Percentiles rank a stretch among this genome's conserved stretches.
Conservation (phyloP, 2,113 vertebrate species). For the Centropristis striata region DNA sequence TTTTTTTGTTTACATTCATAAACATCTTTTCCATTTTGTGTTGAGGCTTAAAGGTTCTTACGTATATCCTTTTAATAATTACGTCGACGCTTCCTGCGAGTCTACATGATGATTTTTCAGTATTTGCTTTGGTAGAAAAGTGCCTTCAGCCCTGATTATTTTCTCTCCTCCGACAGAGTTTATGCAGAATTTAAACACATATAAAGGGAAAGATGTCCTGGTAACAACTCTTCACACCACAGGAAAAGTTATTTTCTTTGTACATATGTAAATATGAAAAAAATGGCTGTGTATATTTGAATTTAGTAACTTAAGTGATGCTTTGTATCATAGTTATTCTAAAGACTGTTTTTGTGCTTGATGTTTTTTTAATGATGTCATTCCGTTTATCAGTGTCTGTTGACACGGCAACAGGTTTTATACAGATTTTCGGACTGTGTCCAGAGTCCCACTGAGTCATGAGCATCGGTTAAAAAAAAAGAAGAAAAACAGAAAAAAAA, state of each 20-base stretch:
- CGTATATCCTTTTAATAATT: constrained; percentile 25
- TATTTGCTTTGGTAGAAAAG: constrained; percentile 88
- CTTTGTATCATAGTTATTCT: constrained; percentile 82
- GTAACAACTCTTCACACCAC: constrained; percentile 48
- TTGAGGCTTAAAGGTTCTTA: constrained; percentile 24
- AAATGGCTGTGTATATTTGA: constrained; percentile 98
- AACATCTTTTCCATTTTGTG: constrained; percentile 51
- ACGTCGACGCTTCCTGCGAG: constrained; percentile 55
- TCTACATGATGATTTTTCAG: constrained; percentile 72
- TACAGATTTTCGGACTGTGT: constrained; percentile 74
- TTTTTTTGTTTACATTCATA: constrained; percentile 71
- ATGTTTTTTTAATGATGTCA: constrained; percentile 84
- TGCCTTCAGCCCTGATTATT: constrained; percentile 89
- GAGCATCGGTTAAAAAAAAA: constrained; percentile 70
- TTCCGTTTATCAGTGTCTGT: constrained; percentile 88
- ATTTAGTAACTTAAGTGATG: constrained; percentile 94
- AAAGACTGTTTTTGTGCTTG: constrained; percentile 59
- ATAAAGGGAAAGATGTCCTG: constrained; percentile 72
- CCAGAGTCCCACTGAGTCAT: constrained; percentile 53
- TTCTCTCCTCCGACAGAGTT: constrained; percentile 30
- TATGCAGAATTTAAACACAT: constrained; percentile 64
- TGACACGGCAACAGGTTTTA: constrained; percentile 77
- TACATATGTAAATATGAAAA: constrained; percentile 95
- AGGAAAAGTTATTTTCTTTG: constrained; percentile 79
- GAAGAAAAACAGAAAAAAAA: too few relatives aligned